Conservation (phyloP, 2,888 invertebrate genomes). For the Lypha dubia region DNA sequence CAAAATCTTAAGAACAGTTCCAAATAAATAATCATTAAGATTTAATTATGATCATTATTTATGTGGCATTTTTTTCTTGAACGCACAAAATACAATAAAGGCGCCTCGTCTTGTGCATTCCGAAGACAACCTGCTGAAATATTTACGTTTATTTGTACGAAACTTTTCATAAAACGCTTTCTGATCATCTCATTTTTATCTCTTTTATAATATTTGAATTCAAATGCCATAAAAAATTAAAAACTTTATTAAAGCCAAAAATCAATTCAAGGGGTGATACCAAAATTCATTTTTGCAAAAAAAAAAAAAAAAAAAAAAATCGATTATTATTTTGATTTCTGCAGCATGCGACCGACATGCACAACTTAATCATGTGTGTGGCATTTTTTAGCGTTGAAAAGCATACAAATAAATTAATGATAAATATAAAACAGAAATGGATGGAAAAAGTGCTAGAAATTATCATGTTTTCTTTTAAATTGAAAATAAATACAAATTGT, state of each 20-base stretch:
- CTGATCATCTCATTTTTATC: not conserved
- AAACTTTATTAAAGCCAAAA: constrained; percentile 49
- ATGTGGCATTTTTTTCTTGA: constrained; percentile 47
- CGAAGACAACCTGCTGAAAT: constrained; percentile 69
- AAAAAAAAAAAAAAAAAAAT: constrained; percentile 31
- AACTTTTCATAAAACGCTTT: constrained; percentile 41
- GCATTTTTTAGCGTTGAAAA: constrained; percentile 45
- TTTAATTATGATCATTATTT: constrained; percentile 66
- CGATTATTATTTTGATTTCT: constrained; percentile 12
- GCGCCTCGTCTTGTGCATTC: constrained; percentile 69
- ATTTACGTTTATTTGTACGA: constrained; percentile 60
- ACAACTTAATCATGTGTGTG: constrained; percentile 25
- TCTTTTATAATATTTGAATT: constrained; percentile 30
- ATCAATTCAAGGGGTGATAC: constrained; percentile 41
- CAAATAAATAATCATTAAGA: constrained; percentile 51
- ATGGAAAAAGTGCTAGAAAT: constrained; percentile 17
- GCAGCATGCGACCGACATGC: constrained; percentile 25
- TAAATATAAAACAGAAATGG: constrained; percentile 27
- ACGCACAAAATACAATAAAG: constrained; percentile 32
- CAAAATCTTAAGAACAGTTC: not conserved
- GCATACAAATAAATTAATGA: constrained; percentile 62
- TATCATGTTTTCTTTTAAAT: not conserved
- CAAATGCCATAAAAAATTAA: constrained; percentile 37
- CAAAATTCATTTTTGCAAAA: constrained; percentile 51
- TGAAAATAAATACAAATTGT: constrained; percentile 23